A percentile compares a stretch with the other conserved stretches of the same genome.
Conservation (phyloP, 2,888 invertebrate species). For the Embidobia sp. region DNA sequence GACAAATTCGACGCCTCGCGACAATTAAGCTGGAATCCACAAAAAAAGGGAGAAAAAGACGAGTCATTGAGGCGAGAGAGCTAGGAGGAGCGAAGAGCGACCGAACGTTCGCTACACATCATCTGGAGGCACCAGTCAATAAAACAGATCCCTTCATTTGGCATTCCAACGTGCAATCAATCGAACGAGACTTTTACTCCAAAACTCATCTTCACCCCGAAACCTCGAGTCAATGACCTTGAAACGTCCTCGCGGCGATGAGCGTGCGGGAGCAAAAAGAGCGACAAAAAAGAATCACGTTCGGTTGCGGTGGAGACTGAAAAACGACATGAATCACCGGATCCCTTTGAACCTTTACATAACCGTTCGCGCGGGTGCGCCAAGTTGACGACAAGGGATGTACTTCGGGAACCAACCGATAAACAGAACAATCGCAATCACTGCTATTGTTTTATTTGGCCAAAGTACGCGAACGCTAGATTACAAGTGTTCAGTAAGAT, state of each 20-base stretch:
- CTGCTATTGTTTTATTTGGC: too few relatives aligned
- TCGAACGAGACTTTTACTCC: neutral
- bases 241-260: slow-evolving; percentile 41
- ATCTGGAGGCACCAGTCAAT: slow-evolving; percentile 7
- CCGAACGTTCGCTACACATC: neutral
- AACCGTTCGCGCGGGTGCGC: slow-evolving; percentile 14
- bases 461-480: too few relatives aligned
- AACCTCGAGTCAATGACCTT: slow-evolving; percentile 25
- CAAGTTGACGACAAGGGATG: too few relatives aligned
- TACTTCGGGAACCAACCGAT: too few relatives aligned
- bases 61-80: too few relatives aligned
- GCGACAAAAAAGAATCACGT: neutral
- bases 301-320: neutral
- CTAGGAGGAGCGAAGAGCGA: too few relatives aligned
- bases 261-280: neutral
- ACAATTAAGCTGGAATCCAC: neutral
- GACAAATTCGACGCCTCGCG: too few relatives aligned
- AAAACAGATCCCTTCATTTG: slow-evolving; percentile 13
- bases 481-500: too few relatives aligned
- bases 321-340: slow-evolving; percentile 13
- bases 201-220: neutral
- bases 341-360: slow-evolving; percentile 44
- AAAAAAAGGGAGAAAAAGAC: neutral
- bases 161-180: slow-evolving; percentile 17
- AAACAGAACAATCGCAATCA: too few relatives aligned